Conservation (phyloP, 2,113 vertebrate species). For the Ictidomys tridecemlineatus region DNA sequence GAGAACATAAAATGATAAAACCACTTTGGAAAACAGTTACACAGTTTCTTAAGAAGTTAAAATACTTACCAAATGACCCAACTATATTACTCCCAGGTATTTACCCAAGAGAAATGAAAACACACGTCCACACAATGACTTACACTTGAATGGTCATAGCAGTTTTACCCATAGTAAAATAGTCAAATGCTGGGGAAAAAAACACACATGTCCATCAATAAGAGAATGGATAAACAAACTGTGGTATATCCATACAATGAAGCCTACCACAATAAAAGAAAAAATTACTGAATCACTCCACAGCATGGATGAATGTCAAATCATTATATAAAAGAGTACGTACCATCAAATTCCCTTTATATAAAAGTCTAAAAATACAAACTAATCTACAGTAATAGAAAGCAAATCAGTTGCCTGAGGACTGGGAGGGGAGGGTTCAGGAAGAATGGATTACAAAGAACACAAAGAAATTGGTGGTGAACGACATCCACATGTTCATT, state of each 20-base stretch:
- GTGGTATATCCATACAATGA: slow-evolving; percentile 56
- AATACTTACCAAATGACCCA: slow-evolving; percentile 37
- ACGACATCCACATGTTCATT: slow-evolving; percentile 35
- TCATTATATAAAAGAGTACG: not conserved
- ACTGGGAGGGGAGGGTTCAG: not conserved
- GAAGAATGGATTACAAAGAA: slow-evolving; percentile 1
- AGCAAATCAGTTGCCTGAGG: not conserved
- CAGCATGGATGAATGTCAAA: slow-evolving; percentile 35
- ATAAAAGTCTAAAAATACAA: slow-evolving; percentile 51
- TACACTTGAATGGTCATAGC: not conserved
- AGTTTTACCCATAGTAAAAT: slow-evolving; percentile 7
- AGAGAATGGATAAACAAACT: not conserved
- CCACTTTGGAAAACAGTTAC: slow-evolving; percentile 15
- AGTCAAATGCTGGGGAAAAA: not conserved
- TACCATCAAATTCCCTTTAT: slow-evolving; percentile 2
- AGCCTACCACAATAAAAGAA: slow-evolving; percentile 48
- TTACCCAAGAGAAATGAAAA: slow-evolving; percentile 52
- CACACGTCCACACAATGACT: slow-evolving; percentile 7
- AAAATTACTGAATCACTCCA: slow-evolving; percentile 19
- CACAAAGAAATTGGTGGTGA: not conserved
- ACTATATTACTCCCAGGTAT: not conserved
- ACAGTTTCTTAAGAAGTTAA: slow-evolving; percentile 59
- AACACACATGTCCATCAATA: slow-evolving; percentile 40
- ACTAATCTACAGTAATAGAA: not conserved
- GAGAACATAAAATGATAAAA: slow-evolving; percentile 41